Conservation (phyloP, 2,797 vertebrate species). For the Erpetoichthys calabaricus region DNA sequence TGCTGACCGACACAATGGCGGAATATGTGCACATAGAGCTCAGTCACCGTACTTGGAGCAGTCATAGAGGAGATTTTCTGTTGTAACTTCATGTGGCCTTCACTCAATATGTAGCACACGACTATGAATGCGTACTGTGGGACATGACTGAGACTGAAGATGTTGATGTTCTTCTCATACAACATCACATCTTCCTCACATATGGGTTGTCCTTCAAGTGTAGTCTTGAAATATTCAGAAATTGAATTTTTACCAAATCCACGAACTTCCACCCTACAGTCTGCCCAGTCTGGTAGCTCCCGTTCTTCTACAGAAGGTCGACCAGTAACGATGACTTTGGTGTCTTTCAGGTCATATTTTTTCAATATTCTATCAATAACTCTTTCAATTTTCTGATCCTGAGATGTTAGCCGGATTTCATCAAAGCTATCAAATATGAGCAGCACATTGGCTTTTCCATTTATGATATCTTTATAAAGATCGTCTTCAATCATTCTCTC, state of each 20-base stretch:
- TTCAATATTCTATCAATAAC: slow-evolving; percentile 12
- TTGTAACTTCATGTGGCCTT: no score
- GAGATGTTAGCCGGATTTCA: neutral
- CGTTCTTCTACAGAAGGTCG: slow-evolving; percentile 21
- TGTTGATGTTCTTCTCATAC: slow-evolving; percentile 23
- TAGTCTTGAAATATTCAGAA: slow-evolving; percentile 15
- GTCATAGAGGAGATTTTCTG: no score
- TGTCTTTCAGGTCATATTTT: slow-evolving; percentile 14
- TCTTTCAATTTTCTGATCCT: slow-evolving; percentile 7
- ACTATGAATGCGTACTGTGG: slow-evolving; percentile 33
- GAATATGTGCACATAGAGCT: slow-evolving; percentile 20
- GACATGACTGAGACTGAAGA: slow-evolving; percentile 33
- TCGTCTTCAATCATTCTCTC: slow-evolving; percentile 3
- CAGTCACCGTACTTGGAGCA: slow-evolving; percentile 14
- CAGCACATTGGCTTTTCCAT: slow-evolving; percentile 19
- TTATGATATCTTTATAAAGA: slow-evolving; percentile 14
- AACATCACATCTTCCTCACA: no score
- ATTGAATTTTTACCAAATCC: slow-evolving; percentile 18
- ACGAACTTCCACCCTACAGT: slow-evolving; percentile 19
- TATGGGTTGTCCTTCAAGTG: slow-evolving; percentile 11
- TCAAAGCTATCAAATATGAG: slow-evolving; percentile 21
- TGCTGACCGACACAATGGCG: slow-evolving; percentile 15
- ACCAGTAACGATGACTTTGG: slow-evolving; percentile 20
- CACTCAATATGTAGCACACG: slow-evolving; percentile 16
- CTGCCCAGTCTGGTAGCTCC: slow-evolving; percentile 14